Conservation (phyloP, 2,113 vertebrate species). For the Cepphus grylle region DNA sequence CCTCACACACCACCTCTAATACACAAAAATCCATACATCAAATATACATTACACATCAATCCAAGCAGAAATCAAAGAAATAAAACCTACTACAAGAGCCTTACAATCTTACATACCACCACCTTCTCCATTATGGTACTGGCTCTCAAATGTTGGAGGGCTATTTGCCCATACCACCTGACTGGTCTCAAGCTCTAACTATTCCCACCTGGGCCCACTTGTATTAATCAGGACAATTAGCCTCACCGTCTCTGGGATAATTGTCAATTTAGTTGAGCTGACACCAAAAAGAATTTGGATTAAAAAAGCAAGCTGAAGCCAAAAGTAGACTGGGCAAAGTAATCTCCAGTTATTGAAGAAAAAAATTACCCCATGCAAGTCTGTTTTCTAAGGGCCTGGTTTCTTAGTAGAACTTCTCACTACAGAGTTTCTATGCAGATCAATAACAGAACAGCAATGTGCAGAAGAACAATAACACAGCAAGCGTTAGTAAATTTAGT, state of each 20-base stretch:
- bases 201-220: background rate
- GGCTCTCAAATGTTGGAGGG: background rate
- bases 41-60: background rate
- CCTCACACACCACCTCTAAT: background rate
- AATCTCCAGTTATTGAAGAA: background rate
- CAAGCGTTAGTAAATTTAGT: background rate
- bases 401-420: background rate
- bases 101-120: fast-evolving
- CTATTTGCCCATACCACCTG: background rate
- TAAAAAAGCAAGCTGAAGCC: background rate
- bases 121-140: background rate
- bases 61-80: background rate
- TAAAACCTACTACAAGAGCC: background rate
- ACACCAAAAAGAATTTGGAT: background rate
- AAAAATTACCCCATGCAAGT: background rate
- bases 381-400: background rate
- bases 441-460: background rate
- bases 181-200: background rate
- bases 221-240: background rate
- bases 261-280: background rate
- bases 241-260: background rate
- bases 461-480: background rate
- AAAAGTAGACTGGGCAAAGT: background rate
- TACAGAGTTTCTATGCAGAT: background rate
- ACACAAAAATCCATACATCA: background rate